These are phyloP conservation scores for Acipenser oxyrinchus DNA, from an alignment of 2,797 vertebrate species.

Conservation along the genomic window DNA sequence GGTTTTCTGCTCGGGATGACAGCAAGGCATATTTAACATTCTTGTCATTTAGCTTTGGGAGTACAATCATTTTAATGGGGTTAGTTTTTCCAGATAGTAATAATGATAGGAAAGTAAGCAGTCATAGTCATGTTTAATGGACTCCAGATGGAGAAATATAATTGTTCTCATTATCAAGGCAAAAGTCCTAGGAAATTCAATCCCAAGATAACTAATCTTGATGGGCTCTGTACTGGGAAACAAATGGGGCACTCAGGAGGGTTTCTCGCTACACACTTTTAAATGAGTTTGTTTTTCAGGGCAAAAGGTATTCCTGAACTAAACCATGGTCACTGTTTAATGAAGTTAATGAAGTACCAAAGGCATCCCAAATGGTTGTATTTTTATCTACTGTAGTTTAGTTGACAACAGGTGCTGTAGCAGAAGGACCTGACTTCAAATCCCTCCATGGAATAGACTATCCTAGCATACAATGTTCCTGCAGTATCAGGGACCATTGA, in stretches of 20 bases:
- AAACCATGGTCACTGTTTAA: no score
- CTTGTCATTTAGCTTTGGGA: slow-evolving; percentile 46
- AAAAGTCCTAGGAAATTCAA: slow-evolving; percentile 34
- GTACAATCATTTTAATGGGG: slow-evolving; percentile 54
- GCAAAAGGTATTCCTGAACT: not conserved
- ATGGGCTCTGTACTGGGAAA: slow-evolving; percentile 26
- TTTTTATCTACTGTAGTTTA: no score
- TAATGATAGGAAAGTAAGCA: slow-evolving; percentile 64
- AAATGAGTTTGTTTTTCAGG: slow-evolving; percentile 34
- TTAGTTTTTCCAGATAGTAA: slow-evolving; percentile 52
- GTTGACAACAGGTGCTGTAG: no score
- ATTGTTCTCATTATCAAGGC: slow-evolving; percentile 59
- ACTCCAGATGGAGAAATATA: slow-evolving; percentile 68
- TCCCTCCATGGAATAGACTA: no score
- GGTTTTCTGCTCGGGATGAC: slow-evolving; percentile 52
- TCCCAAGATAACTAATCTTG: slow-evolving; percentile 42
- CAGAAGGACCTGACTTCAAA: no score
- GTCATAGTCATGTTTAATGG: slow-evolving; percentile 62
- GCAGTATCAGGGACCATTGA: no score
- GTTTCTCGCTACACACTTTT: slow-evolving; percentile 35
- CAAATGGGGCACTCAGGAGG: slow-evolving; percentile 35
- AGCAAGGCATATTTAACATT: slow-evolving; percentile 54
- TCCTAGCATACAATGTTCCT: no score
- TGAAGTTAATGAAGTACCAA: no score
- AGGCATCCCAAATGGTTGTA: no score